A percentile compares a stretch with the other conserved stretches of the same genome.
phyloP scores from a whole-genome alignment of 2,888 invertebrate species.

The Teleogryllus oceanicus region DNA sequence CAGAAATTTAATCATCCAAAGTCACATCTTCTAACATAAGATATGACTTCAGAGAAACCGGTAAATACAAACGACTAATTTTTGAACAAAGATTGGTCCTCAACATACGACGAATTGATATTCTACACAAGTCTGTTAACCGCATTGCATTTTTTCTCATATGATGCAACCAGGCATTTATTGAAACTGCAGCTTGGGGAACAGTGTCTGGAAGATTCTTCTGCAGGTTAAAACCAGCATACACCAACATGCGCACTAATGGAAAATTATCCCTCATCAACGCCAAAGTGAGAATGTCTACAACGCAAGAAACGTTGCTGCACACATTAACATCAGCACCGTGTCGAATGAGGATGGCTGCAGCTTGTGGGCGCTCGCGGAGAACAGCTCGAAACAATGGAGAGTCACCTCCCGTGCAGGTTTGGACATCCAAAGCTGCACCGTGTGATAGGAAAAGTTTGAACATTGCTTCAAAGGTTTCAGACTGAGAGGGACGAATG shows the following conservation, averaged over 20 bases:
- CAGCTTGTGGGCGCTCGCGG: conserved; percentile 53
- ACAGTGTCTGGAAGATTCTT: conserved; percentile 31
- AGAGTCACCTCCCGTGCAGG: conserved; percentile 49
- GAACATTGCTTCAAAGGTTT: conserved; percentile 55
- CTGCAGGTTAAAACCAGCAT: conserved; percentile 46
- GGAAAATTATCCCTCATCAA: conserved; percentile 39
- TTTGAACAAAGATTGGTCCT: conserved; percentile 46
- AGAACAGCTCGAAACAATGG: conserved; percentile 54
- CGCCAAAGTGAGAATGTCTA: conserved; percentile 46
- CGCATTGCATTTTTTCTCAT: conserved; percentile 52
- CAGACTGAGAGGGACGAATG: conserved; percentile 48
- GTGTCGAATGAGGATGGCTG: conserved; percentile 56
- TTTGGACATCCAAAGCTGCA: conserved; percentile 50
- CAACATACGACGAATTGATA: conserved; percentile 52
- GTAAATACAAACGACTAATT: conserved; percentile 55
- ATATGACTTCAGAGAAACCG: conserved; percentile 55
- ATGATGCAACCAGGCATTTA: conserved; percentile 49
- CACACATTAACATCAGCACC: conserved; percentile 62
- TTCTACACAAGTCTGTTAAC: conserved; percentile 57
- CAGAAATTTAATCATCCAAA: conserved; percentile 35
- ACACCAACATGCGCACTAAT: conserved; percentile 46
- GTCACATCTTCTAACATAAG: conserved; percentile 55
- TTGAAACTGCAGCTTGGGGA: conserved; percentile 41
- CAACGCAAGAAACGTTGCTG: conserved; percentile 51
- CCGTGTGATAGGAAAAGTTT: conserved; percentile 50